phyloP scores from a whole-genome alignment of 2,888 invertebrate species.

The Leuctra nigra region DNA sequence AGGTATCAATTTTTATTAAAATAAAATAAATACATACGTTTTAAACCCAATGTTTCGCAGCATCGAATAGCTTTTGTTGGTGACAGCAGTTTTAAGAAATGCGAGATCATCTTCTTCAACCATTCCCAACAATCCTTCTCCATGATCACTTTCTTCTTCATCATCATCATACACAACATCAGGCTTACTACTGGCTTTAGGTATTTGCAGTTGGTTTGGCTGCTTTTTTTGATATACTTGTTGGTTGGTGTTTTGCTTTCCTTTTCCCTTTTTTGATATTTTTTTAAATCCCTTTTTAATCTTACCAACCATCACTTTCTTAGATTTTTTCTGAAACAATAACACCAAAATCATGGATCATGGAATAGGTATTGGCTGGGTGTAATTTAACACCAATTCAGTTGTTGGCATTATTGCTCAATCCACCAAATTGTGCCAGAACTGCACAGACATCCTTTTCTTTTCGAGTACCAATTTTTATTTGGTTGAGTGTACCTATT shows the following conservation, averaged over 20 bases:
- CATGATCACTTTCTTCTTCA: conserved; percentile 39
- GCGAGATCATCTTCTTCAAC: conserved; percentile 50
- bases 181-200: conserved; percentile 19
- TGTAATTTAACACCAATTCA: too few relatives aligned
- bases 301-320: too few relatives aligned
- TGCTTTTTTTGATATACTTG: conserved; percentile 25
- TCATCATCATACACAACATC: conserved; percentile 19
- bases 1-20: neutral
- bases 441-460: too few relatives aligned
- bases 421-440: too few relatives aligned
- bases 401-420: too few relatives aligned
- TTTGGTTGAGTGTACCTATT: too few relatives aligned
- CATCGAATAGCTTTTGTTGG: conserved; percentile 37
- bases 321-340: too few relatives aligned
- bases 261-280: conserved; percentile 20
- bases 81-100: conserved; percentile 44
- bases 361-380: too few relatives aligned
- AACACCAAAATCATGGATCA: too few relatives aligned
- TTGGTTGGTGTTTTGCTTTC: conserved; percentile 21
- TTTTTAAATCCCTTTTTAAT: too few relatives aligned
- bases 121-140: conserved; percentile 52
- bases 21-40: conserved; percentile 24
- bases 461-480: too few relatives aligned
- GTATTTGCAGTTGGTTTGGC: conserved; percentile 26
- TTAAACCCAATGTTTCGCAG: conserved; percentile 21